These are phyloP conservation scores for Dyspetes luteomarginatus DNA, from an alignment of 2,888 invertebrate species.

Conservation along the genomic window DNA sequence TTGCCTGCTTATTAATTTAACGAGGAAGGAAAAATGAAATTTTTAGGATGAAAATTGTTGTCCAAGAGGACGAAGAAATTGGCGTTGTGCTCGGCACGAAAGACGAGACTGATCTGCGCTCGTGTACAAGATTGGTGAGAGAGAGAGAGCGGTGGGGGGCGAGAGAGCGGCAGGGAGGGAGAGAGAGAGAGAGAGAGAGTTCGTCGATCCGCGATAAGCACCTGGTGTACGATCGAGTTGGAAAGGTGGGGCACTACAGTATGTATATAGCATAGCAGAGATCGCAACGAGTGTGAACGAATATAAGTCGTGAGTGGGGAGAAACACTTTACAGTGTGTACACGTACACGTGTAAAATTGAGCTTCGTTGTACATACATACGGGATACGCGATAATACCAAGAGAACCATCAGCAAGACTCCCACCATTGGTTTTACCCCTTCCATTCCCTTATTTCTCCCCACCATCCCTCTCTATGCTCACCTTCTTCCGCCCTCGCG, in stretches of 20 bases:
- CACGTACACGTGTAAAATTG: background rate
- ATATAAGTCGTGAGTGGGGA: constrained; percentile 38
- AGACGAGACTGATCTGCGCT: constrained; percentile 75
- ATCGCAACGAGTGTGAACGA: constrained; percentile 50
- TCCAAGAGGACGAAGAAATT: constrained; percentile 42
- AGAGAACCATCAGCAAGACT: constrained; percentile 41
- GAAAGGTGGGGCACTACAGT: constrained; percentile 59
- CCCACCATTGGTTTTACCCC: constrained; percentile 52
- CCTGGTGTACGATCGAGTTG: constrained; percentile 70
- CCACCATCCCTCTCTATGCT: constrained; percentile 39
- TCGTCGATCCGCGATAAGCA: constrained; percentile 47
- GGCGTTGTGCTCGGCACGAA: constrained; percentile 68
- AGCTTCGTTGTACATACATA: background rate
- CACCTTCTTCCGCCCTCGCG: constrained; percentile 66
- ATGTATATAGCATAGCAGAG: constrained; percentile 12
- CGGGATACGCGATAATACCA: constrained; percentile 55
- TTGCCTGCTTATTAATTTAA: background rate
- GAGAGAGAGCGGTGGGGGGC: background rate
- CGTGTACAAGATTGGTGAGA: constrained; percentile 58
- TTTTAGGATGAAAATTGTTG: background rate
- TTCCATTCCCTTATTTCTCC: constrained; percentile 13
- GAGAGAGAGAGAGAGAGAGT: constrained; percentile 3
- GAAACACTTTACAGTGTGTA: background rate
- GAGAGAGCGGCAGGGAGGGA: background rate
- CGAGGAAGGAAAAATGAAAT: background rate